These are phyloP conservation scores for Sebastes oblongus DNA, from an alignment of 2,797 vertebrate species.

Conservation along the genomic window DNA sequence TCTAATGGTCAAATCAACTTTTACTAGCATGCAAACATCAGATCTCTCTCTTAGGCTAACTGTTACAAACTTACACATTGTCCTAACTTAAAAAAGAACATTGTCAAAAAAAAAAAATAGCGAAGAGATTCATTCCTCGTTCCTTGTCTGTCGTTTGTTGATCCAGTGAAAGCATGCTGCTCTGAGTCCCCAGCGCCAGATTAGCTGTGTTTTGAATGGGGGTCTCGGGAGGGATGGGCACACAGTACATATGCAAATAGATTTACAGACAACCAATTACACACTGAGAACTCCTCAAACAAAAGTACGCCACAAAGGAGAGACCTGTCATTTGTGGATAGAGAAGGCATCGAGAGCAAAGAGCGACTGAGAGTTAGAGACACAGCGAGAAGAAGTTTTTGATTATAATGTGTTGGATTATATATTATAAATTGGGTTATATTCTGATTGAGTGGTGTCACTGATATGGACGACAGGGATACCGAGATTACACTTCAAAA, in stretches of 20 bases:
- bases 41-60: not conserved
- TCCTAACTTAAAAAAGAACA: slow-evolving; percentile 21
- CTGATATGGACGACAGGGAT: not conserved
- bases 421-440: not conserved
- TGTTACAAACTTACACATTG: not conserved
- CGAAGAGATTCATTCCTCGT: slow-evolving; percentile 3
- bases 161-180: slow-evolving; percentile 35
- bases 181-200: slow-evolving; percentile 44
- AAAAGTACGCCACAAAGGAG: slow-evolving; percentile 24
- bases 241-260: slow-evolving; percentile 66
- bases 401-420: slow-evolving; percentile 3
- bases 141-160: slow-evolving; percentile 36
- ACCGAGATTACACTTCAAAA: not conserved
- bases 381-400: not conserved
- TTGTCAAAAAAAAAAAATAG: not conserved
- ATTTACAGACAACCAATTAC: slow-evolving; percentile 71
- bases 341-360: slow-evolving; percentile 4
- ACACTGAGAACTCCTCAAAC: slow-evolving; percentile 58
- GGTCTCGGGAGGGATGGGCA: slow-evolving; percentile 57
- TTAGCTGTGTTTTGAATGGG: slow-evolving; percentile 64
- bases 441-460: not conserved
- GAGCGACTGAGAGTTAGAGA: not conserved
- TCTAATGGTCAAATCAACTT: slow-evolving; percentile 2
- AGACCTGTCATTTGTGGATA: slow-evolving; percentile 25
- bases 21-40: not conserved